Percentiles rank a stretch among this genome's conserved stretches.
Evolutionary conservation across 2,113 vertebrate species (phyloP).

Genomic region (Rhadina sibilatrix): DNA sequence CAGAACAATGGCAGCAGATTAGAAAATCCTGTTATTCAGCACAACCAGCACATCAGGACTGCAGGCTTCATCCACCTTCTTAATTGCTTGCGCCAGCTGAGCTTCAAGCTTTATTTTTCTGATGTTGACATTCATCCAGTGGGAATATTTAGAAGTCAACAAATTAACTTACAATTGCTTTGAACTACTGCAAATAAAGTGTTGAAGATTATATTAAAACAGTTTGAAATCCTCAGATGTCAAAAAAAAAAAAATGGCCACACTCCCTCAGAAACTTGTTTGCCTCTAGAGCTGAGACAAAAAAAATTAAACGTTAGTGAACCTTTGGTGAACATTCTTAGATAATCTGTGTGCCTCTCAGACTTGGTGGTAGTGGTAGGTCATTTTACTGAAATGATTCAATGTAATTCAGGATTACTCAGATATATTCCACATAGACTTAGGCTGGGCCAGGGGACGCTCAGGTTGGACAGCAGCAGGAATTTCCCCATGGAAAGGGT

Average conservation of each 20-base stretch:
- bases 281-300: background rate
- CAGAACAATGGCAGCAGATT: background rate
- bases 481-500: background rate
- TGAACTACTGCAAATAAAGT: background rate
- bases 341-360: background rate
- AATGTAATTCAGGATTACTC: background rate
- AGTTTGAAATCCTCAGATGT: background rate
- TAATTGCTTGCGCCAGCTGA: background rate
- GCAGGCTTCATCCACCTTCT: background rate
- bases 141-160: background rate
- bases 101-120: background rate
- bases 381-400: background rate
- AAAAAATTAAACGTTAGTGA: background rate
- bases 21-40: background rate
- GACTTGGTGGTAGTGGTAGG: accelerated
- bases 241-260: background rate
- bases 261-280: background rate
- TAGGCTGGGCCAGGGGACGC: accelerated
- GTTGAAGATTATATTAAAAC: background rate
- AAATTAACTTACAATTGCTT: background rate
- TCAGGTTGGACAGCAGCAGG: accelerated
- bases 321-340: background rate
- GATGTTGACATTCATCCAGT: background rate
- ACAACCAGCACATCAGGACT: background rate
- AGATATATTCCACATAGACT: too few species aligned